Base-by-base conservation (phyloP, 64 coral and sea anemone genomes). In the Pocillopora damicornis region DNA sequence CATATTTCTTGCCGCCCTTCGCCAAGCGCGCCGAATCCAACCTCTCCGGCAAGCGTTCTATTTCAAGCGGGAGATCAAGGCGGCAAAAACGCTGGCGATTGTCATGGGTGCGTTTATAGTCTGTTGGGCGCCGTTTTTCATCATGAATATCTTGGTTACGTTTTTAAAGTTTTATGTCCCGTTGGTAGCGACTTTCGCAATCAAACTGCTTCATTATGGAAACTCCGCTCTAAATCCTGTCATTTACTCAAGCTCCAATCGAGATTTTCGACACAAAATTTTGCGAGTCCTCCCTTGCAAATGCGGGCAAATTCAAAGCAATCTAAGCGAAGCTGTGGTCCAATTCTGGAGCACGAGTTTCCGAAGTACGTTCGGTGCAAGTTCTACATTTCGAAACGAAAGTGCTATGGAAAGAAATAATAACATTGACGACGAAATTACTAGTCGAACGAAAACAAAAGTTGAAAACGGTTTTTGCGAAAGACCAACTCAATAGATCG, bases 101-200 rank as follows among this genome's bases (percentile, higher is more conserved):
- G 94, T 97, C 4, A 97, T 97, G 94, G 94, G 94, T 5, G 71
- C 82, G 9, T 97, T 97, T 76, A 92, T 97, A 11, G 83, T 67
- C 7, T 93, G 94, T 18, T 97, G 94, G 94, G 88, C 88, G 1
- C 94, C 94, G 51, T 97, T 97, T 65, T 97, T 97, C 66, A 74
- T 92, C 16, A 60, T 90, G 17, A 97, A 97, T 88, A 79, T 97
- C 16, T 67, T 92, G 6, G 83, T 87, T 4, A 34, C 17, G 7
- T 92, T 79, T 80, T 35, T 14, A 18, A 34, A 23, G 9, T 63
- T 90, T 16, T 64, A 75, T 36, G 57, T 81, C 16, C 20, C 63
- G 51, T 42, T 80, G 26, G 38, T 84, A 61, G 65, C 74, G 17
- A 87, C 77, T 78, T 37, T 77, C 14, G 83, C 73, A 5, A 92